Evolutionary conservation across 1,140 invertebrate species (phyloP).

Genomic region (Prorops nasuta): DNA sequence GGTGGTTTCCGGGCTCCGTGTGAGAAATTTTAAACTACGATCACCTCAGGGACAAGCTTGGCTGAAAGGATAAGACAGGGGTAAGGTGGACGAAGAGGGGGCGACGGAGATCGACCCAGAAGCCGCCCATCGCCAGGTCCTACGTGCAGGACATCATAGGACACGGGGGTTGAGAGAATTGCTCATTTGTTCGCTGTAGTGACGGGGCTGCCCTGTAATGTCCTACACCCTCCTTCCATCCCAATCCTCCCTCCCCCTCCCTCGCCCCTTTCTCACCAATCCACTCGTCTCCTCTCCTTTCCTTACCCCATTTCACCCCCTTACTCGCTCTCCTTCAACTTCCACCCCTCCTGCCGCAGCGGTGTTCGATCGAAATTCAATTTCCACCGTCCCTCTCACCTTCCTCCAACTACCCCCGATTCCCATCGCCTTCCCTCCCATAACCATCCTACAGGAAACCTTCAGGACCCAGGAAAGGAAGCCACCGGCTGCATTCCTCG

Average conservation of each 20-base stretch:
- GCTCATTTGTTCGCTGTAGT: conserved; percentile 48
- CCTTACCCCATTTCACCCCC: conserved; percentile 6
- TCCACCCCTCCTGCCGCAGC: conserved; percentile 23
- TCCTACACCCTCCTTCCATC: conserved; percentile 42
- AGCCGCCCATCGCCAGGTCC: conserved; percentile 37
- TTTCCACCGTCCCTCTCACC: conserved; percentile 48
- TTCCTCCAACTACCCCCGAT: conserved; percentile 17
- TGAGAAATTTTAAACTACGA: conserved; percentile 47
- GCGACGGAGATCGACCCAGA: conserved; percentile 29
- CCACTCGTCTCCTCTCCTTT: conserved; percentile 6
- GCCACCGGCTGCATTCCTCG: conserved; percentile 45
- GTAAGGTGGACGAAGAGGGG: conserved; percentile 20
- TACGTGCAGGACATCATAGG: conserved; percentile 48
- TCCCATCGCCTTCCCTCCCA: not conserved
- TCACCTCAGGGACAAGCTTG: conserved; percentile 34
- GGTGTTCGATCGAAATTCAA: conserved; percentile 56
- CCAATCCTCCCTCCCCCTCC: conserved; percentile 18
- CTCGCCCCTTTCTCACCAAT: conserved; percentile 13
- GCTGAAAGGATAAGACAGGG: conserved; percentile 26
- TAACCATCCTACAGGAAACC: conserved; percentile 22
- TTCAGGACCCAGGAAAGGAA: conserved; percentile 39
- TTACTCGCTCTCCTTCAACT: conserved; percentile 17
- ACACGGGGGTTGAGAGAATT: conserved; percentile 48
- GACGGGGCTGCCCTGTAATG: conserved; percentile 48
- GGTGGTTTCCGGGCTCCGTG: conserved; percentile 35